A percentile compares a stretch with the other conserved stretches of the same genome.
These are phyloP conservation scores for Dynastes grantii DNA, from an alignment of 2,888 invertebrate species.

Conservation along the genomic window DNA sequence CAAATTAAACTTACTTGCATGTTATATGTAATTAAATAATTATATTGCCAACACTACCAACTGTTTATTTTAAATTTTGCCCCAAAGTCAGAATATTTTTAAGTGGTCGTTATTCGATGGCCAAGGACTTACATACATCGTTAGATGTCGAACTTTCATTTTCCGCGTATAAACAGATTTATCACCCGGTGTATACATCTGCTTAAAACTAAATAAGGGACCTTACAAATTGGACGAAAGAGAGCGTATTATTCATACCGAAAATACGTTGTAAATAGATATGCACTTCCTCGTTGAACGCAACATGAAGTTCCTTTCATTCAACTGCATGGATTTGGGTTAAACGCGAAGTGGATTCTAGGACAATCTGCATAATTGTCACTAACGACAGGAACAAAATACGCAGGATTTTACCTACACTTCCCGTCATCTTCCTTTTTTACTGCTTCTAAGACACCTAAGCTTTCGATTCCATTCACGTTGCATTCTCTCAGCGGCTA, in stretches of 20 bases:
- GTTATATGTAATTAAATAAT: too few relatives aligned
- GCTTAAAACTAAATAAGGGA: neutral
- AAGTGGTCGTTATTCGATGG: too few relatives aligned
- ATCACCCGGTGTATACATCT: too few relatives aligned
- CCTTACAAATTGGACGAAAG: neutral
- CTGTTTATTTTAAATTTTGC: too few relatives aligned
- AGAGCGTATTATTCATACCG: neutral
- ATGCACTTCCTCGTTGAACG: neutral
- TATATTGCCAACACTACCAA: too few relatives aligned
- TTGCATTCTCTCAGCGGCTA: neutral
- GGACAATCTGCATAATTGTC: neutral
- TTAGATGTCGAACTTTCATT: too few relatives aligned
- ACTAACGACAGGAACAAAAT: neutral
- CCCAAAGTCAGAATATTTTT: too few relatives aligned
- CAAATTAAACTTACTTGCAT: too few relatives aligned
- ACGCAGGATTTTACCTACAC: neutral
- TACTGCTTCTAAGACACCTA: too few relatives aligned
- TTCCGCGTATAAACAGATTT: too few relatives aligned
- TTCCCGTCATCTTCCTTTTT: too few relatives aligned
- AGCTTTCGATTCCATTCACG: neutral
- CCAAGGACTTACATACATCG: too few relatives aligned
- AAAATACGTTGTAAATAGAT: neutral
- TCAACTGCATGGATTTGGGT: constrained; percentile 1
- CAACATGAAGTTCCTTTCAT: neutral
- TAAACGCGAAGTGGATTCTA: neutral